Percentiles rank a stretch among this genome's conserved stretches.
phyloP scores from a whole-genome alignment of 2,113 vertebrate genomes.

The Lepus americanus region DNA sequence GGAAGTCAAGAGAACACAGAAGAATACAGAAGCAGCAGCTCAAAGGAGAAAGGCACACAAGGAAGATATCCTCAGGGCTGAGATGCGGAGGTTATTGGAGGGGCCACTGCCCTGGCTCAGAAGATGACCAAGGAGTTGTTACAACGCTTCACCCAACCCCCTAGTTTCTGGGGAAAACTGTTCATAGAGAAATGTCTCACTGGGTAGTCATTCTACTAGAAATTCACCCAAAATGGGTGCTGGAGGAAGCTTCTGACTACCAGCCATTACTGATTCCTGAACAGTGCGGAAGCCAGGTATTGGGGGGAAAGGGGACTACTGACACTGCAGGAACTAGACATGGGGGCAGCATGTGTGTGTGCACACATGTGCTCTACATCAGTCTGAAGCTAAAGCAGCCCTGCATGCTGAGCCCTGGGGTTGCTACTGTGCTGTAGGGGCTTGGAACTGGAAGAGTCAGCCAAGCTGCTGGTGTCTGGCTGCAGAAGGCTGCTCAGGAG shows the following conservation, averaged over 20 bases:
- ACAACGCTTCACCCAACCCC: background rate
- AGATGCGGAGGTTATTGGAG: background rate
- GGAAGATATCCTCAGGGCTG: background rate
- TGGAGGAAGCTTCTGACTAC: background rate
- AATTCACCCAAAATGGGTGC: background rate
- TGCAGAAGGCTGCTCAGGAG: background rate
- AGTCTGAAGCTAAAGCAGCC: background rate
- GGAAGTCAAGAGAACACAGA: background rate
- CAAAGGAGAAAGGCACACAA: background rate
- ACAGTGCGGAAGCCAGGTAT: background rate
- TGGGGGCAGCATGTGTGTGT: no score
- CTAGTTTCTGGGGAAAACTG: background rate
- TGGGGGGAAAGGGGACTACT: background rate
- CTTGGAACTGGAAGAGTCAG: background rate
- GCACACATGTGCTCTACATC: no score
- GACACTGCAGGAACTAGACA: background rate
- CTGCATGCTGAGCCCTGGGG: no score
- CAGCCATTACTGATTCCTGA: background rate
- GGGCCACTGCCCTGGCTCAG: background rate
- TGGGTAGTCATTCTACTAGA: background rate
- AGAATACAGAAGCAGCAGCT: background rate
- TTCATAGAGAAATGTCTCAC: background rate
- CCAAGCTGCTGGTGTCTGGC: background rate
- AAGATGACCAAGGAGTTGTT: background rate
- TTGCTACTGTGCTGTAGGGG: accelerated